Base-by-base conservation (phyloP, 2,888 invertebrate genomes). In the Byasa hedistus region DNA sequence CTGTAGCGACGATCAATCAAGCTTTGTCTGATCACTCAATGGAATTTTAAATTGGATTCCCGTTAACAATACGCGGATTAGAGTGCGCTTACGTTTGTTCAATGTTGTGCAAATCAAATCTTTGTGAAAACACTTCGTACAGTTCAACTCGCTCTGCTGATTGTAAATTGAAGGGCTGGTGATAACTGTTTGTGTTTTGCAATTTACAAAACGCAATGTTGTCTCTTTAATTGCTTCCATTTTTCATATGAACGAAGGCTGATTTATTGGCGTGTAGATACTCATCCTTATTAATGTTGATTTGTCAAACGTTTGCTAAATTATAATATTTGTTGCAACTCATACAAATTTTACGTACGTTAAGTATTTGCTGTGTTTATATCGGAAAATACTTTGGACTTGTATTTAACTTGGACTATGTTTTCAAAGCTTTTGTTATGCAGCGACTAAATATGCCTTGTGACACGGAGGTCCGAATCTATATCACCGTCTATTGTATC, bases 11-110 rank as follows among this genome's bases (percentile, higher is more conserved):
- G 83, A 91, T 91, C 91, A 88, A 90, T 91, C 91, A 89, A 76
- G 87, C 88, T 89, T 87, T 86, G 87, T 85, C 84, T 79, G 84
- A 78, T 74, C 79, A 72, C 75, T 82, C 84, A 79, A 84, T 86
- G 82, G 86, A 86, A 84, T 89, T 89, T 90, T 86, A 91, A 91
- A 90, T 91, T 91, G 90, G 87, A 90, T 89, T 85, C 80, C 79
- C 80, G 84, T 84, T 85, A 84, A 91, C 91, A 91, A 91, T 91
- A 82, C 84, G 75, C 69, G 89, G 91, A 88, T 91, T 91, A 90
- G 81, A 79, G 72, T 72, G 80, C 74, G 75, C 73, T 78, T 79
- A 82, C 83, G 82, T 83, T 88, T 87, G 87, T 87, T 78, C 71
- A 75, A 69, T 77, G 72, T 70, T 75, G 80, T 81, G 85, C 81